Conservation (phyloP, 2,888 invertebrate species). For the Torymus aiolomorphi region DNA sequence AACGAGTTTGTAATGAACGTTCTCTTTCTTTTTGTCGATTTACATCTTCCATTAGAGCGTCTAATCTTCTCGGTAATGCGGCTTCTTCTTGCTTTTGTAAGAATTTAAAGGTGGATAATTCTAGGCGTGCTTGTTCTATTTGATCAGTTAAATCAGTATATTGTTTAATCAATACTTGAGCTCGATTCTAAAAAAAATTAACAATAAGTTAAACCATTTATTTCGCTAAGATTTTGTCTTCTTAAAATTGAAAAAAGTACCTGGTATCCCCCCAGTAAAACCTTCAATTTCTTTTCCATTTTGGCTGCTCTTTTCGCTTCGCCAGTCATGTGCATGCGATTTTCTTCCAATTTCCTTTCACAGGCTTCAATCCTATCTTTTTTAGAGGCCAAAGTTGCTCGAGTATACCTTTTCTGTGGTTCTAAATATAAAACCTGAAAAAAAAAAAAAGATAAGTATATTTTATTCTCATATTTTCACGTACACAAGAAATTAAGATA, state of each 20-base stretch:
- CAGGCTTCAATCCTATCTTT: slow-evolving; percentile 96
- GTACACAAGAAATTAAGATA: background rate
- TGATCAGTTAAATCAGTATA: slow-evolving; percentile 91
- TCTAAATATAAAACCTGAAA: slow-evolving; percentile 93
- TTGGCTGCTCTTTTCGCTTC: slow-evolving; percentile 98
- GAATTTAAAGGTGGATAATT: slow-evolving; percentile 93
- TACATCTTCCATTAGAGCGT: slow-evolving; percentile 94
- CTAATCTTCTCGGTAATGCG: slow-evolving; percentile 92
- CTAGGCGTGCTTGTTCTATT: slow-evolving; percentile 91
- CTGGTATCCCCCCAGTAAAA: slow-evolving; percentile 95
- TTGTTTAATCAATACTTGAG: slow-evolving; percentile 92
- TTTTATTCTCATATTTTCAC: too few relatives aligned
- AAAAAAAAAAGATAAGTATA: slow-evolving; percentile 23
- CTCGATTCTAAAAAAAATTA: slow-evolving; percentile 78
- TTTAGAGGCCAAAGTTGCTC: slow-evolving; percentile 95
- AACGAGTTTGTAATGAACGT: slow-evolving; percentile 89
- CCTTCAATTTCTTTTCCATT: slow-evolving; percentile 97
- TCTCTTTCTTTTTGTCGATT: slow-evolving; percentile 94
- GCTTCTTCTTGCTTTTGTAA: slow-evolving; percentile 92
- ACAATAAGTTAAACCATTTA: slow-evolving; percentile 1
- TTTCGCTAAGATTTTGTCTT: background rate
- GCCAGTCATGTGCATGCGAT: slow-evolving; percentile 95
- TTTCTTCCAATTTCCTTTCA: slow-evolving; percentile 93
- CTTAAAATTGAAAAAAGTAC: slow-evolving; percentile 68
- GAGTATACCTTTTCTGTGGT: slow-evolving; percentile 92